Base-by-base conservation (phyloP, 2,888 invertebrate species). In the Sphaerophoria rueppellii region DNA sequence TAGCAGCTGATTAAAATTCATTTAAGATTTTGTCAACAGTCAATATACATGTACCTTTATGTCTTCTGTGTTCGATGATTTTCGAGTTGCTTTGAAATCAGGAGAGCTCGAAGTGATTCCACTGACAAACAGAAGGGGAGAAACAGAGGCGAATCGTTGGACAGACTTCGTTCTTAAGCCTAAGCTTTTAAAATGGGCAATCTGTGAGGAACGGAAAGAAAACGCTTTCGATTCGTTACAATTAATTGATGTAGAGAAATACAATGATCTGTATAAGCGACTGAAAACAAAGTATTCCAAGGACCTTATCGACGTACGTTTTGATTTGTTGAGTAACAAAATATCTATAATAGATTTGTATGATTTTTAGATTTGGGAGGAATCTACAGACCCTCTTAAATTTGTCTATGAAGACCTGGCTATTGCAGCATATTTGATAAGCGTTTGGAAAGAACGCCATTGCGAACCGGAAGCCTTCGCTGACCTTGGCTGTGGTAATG, bases 401-500 rank as follows among this genome's bases (percentile, higher is more conserved):
- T 98, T 96, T 93, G 97, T 99, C 0, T 98, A 96, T 92, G 99
- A 99, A 93, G 99, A 99, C 91, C 93, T 99, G 86, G 98, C 98
- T 4, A 99, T 99, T 88, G 97, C 98, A 6, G 93, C 96, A 11
- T 98, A 98, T 91, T 92, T 98, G 55, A 92, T 98, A 69, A 92
- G 96, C 1, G 89, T 98, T 0, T 98, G 98, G 98, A 93, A 95
- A 87, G 91, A 93, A 74, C 88, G 89, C 6, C 91, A 92, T 55
- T 82, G 91, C 4, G 58, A 82, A 40, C 90, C 90, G 4, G 94
- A 94, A 88, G 93, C 93, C 4, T 99, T 99, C 93, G 95, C 98
- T 0, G 99, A 99, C 92, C 93, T 99, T 71, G 99, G 99, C 0
- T 99, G 99, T 93, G 99, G 99, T 0, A 99, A 99, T 93, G 99